A percentile compares a stretch with the other conserved stretches of the same genome.
Evolutionary conservation across 2,797 vertebrate genomes (phyloP).

Genomic region (Petrocephalus sullivani): DNA sequence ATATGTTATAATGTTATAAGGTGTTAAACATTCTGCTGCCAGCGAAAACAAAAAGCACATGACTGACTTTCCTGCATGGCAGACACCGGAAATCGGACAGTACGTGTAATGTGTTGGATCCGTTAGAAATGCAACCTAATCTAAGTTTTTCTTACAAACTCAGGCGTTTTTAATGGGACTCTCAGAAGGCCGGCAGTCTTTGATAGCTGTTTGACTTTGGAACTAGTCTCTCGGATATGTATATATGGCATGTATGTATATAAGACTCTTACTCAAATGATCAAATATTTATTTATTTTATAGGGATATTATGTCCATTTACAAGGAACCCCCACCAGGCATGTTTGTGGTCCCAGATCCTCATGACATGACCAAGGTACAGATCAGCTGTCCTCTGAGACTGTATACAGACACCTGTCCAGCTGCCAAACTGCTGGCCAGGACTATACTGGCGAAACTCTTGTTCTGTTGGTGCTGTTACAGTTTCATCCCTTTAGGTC

Average conservation of each 20-base stretch:
- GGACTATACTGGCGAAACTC: background rate
- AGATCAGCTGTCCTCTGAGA: constrained; percentile 14
- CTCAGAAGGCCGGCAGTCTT: background rate
- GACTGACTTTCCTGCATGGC: background rate
- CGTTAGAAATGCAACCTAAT: background rate
- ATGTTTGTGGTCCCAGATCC: constrained; percentile 99
- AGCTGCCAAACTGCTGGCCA: background rate
- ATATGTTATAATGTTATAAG: too few species aligned
- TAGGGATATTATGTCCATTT: constrained; percentile 99
- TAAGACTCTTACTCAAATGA: background rate
- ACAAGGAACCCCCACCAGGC: constrained; percentile 95
- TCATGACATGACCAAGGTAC: constrained; percentile 98
- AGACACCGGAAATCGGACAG: background rate
- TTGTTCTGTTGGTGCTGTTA: background rate
- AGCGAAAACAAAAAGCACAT: background rate
- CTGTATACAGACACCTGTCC: background rate
- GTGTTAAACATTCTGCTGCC: background rate
- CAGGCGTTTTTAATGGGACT: background rate
- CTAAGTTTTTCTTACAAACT: background rate
- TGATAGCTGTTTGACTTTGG: background rate
- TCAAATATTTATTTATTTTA: constrained; percentile 27
- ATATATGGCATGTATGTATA: background rate
- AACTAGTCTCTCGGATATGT: background rate
- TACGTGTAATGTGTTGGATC: background rate
- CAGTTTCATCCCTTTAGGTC: background rate